Conservation (phyloP, 2,888 invertebrate genomes). For the Drosophila multiciliata region DNA sequence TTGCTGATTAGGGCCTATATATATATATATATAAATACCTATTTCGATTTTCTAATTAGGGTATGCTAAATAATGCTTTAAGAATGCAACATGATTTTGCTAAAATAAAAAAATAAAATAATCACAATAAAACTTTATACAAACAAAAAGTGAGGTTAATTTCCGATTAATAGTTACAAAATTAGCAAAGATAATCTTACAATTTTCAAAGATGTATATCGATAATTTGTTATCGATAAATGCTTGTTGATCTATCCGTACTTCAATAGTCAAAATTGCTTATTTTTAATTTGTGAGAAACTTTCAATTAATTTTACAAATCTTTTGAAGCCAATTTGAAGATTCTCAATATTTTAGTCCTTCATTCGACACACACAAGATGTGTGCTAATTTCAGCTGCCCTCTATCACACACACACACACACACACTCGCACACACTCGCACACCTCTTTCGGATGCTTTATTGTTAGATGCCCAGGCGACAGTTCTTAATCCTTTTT, state of each 20-base stretch:
- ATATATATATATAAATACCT: not conserved
- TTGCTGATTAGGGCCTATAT: not conserved
- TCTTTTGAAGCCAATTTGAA: not conserved
- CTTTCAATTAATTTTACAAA: not conserved
- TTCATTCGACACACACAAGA: not conserved
- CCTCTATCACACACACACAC: constrained; percentile 23
- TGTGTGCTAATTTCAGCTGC: constrained; percentile 41
- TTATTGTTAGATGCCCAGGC: constrained; percentile 44
- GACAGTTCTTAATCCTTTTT: constrained; percentile 75
- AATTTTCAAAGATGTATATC: not conserved
- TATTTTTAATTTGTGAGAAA: not conserved
- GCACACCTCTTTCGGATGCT: constrained; percentile 24
- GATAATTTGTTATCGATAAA: not conserved
- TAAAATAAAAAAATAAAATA: not conserved
- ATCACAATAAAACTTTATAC: not conserved
- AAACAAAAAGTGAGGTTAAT: not conserved
- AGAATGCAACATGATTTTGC: too few species aligned
- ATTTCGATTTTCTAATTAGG: not conserved
- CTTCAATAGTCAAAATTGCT: too few species aligned
- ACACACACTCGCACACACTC: constrained; percentile 10
- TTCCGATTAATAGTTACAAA: not conserved
- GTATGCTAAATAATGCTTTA: not conserved
- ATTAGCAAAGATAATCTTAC: not conserved
- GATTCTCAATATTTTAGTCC: not conserved
- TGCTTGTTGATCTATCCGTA: not conserved